Evolutionary conservation across 2,888 invertebrate species (phyloP).

Genomic region (Ashinkailepas kermadecensis): DNA sequence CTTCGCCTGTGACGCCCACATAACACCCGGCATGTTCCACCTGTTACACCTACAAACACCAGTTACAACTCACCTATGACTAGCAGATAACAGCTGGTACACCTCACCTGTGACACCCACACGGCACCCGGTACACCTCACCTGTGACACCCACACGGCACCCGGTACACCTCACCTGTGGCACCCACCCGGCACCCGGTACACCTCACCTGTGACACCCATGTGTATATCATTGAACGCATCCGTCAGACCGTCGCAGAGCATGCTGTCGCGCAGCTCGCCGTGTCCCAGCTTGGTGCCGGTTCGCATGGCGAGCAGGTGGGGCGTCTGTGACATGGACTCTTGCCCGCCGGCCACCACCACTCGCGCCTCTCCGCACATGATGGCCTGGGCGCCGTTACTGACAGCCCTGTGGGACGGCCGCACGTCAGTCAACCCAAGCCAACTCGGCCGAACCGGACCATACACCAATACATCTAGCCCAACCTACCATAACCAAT

Average conservation of each 20-base stretch:
- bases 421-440: not conserved
- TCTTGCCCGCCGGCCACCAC: constrained; percentile 76
- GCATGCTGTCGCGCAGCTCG: constrained; percentile 56
- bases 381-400: constrained; percentile 60
- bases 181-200: too few species aligned
- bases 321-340: constrained; percentile 68
- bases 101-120: not conserved
- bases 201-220: constrained; percentile 61
- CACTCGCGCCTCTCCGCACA: constrained; percentile 55
- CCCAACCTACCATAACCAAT: too few species aligned
- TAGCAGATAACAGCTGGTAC: too few species aligned
- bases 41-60: too few species aligned
- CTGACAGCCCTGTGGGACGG: constrained; percentile 50
- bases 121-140: not conserved
- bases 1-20: too few species aligned
- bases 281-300: constrained; percentile 60
- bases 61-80: too few species aligned
- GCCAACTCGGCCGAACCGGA: too few species aligned
- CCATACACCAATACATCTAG: too few species aligned
- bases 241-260: constrained; percentile 65
- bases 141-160: not conserved
- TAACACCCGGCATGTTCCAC: too few species aligned
- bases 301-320: constrained; percentile 54
- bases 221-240: constrained; percentile 65
- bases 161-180: not conserved